Conservation (phyloP, 2,797 vertebrate species). For the Poecilia wingei region DNA sequence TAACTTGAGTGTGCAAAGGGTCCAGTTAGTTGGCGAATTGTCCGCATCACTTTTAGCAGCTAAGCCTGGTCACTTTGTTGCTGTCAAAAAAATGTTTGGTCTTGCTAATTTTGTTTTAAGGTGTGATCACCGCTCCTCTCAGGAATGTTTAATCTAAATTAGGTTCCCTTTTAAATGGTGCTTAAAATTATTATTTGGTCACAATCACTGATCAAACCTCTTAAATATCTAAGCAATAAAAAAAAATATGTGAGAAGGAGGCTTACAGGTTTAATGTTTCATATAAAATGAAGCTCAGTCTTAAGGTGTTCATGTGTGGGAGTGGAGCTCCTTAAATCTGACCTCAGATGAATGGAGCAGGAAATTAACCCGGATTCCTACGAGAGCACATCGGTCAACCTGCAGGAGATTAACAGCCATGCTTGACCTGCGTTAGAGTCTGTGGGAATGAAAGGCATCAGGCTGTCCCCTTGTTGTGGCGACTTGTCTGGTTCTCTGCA, state of each 20-base stretch:
- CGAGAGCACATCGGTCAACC: slow-evolving; percentile 14
- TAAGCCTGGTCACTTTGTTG: neutral
- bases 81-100: neutral
- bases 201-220: slow-evolving; percentile 43
- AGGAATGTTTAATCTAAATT: slow-evolving; percentile 18
- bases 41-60: neutral
- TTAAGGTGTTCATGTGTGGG: slow-evolving; percentile 51
- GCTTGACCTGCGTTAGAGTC: slow-evolving; percentile 38
- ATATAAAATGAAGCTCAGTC: slow-evolving; percentile 56
- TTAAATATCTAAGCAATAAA: slow-evolving; percentile 53
- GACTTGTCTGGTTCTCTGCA: slow-evolving; percentile 20
- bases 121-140: slow-evolving; percentile 12
- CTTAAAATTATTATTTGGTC: slow-evolving; percentile 45
- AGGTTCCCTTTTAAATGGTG: slow-evolving; percentile 20
- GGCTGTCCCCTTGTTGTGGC: slow-evolving; percentile 45
- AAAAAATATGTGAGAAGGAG: slow-evolving; percentile 38
- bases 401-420: slow-evolving; percentile 41
- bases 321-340: slow-evolving; percentile 40
- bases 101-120: neutral
- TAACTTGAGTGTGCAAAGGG: neutral
- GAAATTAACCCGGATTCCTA: slow-evolving; percentile 57
- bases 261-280: slow-evolving; percentile 56
- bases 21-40: neutral
- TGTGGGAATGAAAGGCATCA: slow-evolving; percentile 59
- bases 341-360: slow-evolving; percentile 42